These are phyloP conservation scores for Bursaphelenchus okinawaensis DNA, from an alignment of 2,888 invertebrate species.

Conservation along the genomic window DNA sequence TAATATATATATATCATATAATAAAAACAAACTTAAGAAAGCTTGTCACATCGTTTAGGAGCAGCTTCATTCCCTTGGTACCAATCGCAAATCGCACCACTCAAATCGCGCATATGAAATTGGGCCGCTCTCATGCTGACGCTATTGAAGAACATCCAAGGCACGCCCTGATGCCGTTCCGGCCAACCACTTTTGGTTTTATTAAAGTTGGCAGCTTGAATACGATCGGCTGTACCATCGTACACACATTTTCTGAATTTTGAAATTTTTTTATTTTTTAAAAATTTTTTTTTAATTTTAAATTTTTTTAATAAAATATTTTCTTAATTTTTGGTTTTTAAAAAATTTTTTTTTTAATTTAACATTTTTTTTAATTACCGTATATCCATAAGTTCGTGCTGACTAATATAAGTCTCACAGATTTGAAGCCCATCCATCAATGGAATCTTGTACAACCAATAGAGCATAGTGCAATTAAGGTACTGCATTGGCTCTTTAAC, in stretches of 20 bases:
- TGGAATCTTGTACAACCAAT: constrained; percentile 21
- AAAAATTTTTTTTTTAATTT: too few relatives aligned
- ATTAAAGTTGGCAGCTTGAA: constrained; percentile 38
- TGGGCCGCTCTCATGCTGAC: constrained; percentile 29
- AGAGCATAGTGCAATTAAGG: constrained; percentile 37
- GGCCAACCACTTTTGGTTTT: constrained; percentile 36
- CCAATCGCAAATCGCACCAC: constrained; percentile 15
- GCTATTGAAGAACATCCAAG: constrained; percentile 50
- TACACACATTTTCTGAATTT: constrained; percentile 19
- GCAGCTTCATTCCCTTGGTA: constrained; percentile 12
- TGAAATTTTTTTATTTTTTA: too few relatives aligned
- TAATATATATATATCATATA: too few relatives aligned
- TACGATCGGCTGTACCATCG: constrained; percentile 33
- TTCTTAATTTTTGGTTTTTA: too few relatives aligned
- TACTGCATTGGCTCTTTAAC: constrained; percentile 34
- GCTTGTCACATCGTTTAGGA: background rate
- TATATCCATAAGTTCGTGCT: background rate
- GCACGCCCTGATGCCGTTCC: constrained; percentile 39
- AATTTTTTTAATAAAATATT: too few relatives aligned
- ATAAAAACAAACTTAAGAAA: too few relatives aligned
- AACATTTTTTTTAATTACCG: too few relatives aligned
- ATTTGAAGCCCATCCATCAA: background rate
- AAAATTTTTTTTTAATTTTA: too few relatives aligned
- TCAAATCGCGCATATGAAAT: constrained; percentile 2
- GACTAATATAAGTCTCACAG: background rate